These are phyloP conservation scores for Zaprionus tsacasi DNA, from an alignment of 1,140 invertebrate species.

Conservation along the genomic window DNA sequence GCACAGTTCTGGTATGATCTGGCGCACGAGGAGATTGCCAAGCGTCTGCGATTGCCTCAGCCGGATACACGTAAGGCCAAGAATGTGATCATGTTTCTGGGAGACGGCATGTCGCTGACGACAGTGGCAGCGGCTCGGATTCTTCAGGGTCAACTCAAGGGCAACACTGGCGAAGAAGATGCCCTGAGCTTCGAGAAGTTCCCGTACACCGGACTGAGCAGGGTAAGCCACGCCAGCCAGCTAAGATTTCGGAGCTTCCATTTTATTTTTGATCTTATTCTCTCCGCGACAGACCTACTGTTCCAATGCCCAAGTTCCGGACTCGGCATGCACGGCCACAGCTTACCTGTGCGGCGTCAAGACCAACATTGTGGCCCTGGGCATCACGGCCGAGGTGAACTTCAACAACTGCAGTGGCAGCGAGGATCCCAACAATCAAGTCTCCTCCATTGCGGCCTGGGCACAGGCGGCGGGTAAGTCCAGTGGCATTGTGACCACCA, in stretches of 20 bases:
- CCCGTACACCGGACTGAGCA: constrained; percentile 89
- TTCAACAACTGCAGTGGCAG: constrained; percentile 88
- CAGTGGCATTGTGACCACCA: constrained; percentile 82
- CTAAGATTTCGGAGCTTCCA: background rate
- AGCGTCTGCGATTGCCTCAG: constrained; percentile 39
- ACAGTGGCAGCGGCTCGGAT: constrained; percentile 89
- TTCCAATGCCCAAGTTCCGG: constrained; percentile 91
- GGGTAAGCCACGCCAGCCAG: constrained; percentile 66
- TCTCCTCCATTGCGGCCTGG: constrained; percentile 92
- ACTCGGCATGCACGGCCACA: constrained; percentile 90
- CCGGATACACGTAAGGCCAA: constrained; percentile 85
- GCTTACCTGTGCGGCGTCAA: constrained; percentile 91
- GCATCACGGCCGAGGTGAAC: constrained; percentile 87
- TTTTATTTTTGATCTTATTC: background rate
- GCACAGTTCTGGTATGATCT: constrained; percentile 67
- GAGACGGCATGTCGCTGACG: constrained; percentile 91
- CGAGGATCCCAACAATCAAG: constrained; percentile 85
- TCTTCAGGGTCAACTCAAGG: constrained; percentile 87
- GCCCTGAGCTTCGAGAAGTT: constrained; percentile 91
- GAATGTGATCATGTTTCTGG: constrained; percentile 91
- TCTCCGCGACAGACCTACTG: constrained; percentile 85
- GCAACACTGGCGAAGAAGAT: constrained; percentile 87
- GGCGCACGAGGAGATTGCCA: constrained; percentile 59
- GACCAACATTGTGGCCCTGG: constrained; percentile 88
- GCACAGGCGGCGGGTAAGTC: constrained; percentile 90